Conservation (phyloP, 2,113 vertebrate genomes). For the Epinephelus fuscoguttatus region DNA sequence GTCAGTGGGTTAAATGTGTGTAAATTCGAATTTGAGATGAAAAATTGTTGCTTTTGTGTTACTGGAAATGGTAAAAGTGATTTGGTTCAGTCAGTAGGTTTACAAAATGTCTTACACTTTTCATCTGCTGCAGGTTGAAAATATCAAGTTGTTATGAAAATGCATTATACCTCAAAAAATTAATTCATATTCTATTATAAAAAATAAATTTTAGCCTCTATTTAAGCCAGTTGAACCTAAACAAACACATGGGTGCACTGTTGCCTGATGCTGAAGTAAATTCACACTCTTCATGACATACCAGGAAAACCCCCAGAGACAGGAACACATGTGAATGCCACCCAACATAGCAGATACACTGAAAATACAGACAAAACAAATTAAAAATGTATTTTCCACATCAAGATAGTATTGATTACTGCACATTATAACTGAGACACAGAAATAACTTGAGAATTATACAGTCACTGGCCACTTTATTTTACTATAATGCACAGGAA, state of each 20-base stretch:
- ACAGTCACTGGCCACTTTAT: neutral
- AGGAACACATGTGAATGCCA: fast-evolving
- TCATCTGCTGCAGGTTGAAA: neutral
- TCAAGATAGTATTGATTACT: neutral
- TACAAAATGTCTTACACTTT: neutral
- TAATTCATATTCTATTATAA: neutral
- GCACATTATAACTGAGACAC: neutral
- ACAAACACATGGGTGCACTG: neutral
- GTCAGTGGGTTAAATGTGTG: no score
- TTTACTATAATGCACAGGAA: no score
- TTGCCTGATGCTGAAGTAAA: neutral
- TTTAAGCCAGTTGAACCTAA: neutral
- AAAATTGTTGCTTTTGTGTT: no score
- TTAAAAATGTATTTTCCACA: neutral
- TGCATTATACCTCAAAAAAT: neutral
- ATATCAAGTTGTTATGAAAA: neutral
- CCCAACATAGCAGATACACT: neutral
- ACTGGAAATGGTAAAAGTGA: neutral
- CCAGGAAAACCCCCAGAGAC: neutral
- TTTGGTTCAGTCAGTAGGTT: neutral
- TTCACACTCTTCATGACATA: slow-evolving; percentile 4
- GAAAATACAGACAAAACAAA: neutral
- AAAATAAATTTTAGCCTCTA: neutral
- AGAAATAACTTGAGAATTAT: neutral
- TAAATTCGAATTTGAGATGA: no score